phyloP scores from a whole-genome alignment of 2,888 invertebrate species.

The Melitaea athalia region DNA sequence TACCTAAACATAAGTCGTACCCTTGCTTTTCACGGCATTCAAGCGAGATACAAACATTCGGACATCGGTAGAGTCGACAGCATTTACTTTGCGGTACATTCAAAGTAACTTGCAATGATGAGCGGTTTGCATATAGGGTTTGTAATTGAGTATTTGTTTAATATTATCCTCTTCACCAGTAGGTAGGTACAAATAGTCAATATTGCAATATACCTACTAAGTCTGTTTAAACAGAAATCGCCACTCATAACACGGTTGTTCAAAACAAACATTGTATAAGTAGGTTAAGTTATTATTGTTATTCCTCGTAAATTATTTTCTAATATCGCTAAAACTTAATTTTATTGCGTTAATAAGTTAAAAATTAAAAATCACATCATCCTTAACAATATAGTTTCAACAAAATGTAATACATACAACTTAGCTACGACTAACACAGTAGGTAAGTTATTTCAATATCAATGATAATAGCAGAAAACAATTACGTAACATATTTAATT shows the following conservation, averaged over 20 bases:
- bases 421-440: too few species aligned
- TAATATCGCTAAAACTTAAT: not conserved
- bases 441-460: too few species aligned
- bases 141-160: not conserved
- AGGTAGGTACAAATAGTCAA: not conserved
- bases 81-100: conserved; percentile 48
- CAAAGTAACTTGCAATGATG: conserved; percentile 46
- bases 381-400: too few species aligned
- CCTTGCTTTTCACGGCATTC: conserved; percentile 42
- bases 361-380: not conserved
- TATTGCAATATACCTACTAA: not conserved
- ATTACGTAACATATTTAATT: too few species aligned
- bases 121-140: conserved; percentile 30
- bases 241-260: too few species aligned
- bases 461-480: not conserved
- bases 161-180: not conserved
- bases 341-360: not conserved
- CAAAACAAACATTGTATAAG: too few species aligned
- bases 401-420: too few species aligned
- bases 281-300: not conserved
- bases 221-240: not conserved
- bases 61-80: conserved; percentile 24
- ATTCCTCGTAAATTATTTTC: not conserved
- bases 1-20: conserved; percentile 35
- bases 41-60: conserved; percentile 40